Conservation (phyloP, 2,888 invertebrate species). For the Sarcophaga carnaria region DNA sequence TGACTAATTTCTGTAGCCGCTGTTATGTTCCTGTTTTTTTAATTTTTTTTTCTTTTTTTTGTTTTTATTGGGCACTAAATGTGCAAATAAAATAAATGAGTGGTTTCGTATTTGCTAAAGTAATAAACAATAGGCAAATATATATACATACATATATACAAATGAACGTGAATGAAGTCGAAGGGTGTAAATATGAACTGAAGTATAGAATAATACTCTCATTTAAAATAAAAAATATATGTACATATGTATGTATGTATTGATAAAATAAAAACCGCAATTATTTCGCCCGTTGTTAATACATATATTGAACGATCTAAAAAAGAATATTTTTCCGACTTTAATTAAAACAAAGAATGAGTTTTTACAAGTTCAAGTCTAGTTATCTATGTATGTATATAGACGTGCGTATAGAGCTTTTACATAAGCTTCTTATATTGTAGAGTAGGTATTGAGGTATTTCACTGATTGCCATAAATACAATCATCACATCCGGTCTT, state of each 20-base stretch:
- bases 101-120: slow-evolving; percentile 48
- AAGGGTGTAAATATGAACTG: not conserved
- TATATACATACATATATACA: not conserved
- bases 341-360: no score
- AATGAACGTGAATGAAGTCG: not conserved
- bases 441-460: no score
- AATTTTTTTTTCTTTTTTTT: not conserved
- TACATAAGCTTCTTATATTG: no score
- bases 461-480: no score
- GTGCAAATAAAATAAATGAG: slow-evolving; percentile 51
- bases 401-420: no score
- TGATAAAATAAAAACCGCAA: not conserved
- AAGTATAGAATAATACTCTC: not conserved
- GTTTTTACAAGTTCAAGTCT: no score
- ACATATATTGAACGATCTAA: no score
- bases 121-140: slow-evolving; percentile 41
- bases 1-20: slow-evolving; percentile 41
- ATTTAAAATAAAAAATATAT: not conserved
- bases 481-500: no score
- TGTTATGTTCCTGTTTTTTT: slow-evolving; percentile 7
- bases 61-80: slow-evolving; percentile 17
- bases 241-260: not conserved
- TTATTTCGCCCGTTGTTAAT: no score
- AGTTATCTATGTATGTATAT: no score
- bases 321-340: no score